Evolutionary conservation across 2,888 invertebrate species (phyloP).

Genomic region (Noctua janthina): DNA sequence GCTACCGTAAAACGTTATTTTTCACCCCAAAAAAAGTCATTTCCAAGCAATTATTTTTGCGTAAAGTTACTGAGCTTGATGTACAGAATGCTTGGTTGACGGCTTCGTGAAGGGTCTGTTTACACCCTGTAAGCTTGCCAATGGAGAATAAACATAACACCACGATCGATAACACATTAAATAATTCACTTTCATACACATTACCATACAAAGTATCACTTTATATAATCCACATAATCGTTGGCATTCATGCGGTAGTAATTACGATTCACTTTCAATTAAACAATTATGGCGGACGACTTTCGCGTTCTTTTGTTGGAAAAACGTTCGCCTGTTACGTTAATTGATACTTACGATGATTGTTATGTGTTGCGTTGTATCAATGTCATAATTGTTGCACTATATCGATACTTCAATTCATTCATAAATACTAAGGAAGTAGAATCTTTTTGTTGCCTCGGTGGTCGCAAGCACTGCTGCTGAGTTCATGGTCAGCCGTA

Average conservation of each 20-base stretch:
- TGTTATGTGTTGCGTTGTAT: constrained; percentile 2
- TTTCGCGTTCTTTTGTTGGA: constrained; percentile 43
- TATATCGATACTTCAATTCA: too few relatives aligned
- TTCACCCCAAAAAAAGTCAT: too few relatives aligned
- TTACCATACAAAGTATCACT: constrained; percentile 32
- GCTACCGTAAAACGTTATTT: too few relatives aligned
- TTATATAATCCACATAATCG: constrained; percentile 51
- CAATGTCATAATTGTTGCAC: background rate
- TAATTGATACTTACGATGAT: constrained; percentile 33
- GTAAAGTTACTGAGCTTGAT: too few relatives aligned
- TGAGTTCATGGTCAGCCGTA: too few relatives aligned
- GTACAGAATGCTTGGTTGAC: too few relatives aligned
- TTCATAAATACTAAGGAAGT: too few relatives aligned
- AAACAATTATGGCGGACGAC: constrained; percentile 47
- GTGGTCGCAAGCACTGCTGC: too few relatives aligned
- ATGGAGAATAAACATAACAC: background rate
- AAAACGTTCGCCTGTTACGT: constrained; percentile 14
- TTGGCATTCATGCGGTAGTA: constrained; percentile 50
- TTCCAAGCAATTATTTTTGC: too few relatives aligned
- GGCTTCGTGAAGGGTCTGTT: too few relatives aligned
- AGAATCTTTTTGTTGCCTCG: too few relatives aligned
- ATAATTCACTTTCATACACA: constrained; percentile 43
- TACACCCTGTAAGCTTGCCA: background rate
- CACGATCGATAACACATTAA: constrained; percentile 23
- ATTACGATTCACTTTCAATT: constrained; percentile 61